phyloP scores from a whole-genome alignment of 2,113 vertebrate species.

The Leptocoma aspasia region DNA sequence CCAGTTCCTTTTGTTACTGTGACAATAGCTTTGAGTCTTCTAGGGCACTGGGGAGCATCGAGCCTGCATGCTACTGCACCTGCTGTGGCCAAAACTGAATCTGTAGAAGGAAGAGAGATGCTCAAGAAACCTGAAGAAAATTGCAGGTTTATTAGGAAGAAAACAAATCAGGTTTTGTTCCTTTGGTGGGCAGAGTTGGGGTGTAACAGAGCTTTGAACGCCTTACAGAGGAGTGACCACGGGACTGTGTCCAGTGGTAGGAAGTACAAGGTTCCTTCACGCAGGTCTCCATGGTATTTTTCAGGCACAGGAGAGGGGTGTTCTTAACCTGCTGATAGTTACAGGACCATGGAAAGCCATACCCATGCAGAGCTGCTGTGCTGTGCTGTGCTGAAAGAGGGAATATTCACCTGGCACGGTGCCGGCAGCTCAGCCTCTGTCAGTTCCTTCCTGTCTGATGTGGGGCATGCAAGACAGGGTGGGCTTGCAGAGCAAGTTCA shows the following conservation, averaged over 20 bases:
- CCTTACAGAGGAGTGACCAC: neutral
- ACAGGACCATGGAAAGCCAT: neutral
- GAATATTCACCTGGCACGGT: neutral
- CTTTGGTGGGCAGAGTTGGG: neutral
- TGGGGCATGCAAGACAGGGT: neutral
- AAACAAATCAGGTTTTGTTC: neutral
- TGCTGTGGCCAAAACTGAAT: neutral
- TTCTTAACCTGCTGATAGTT: neutral
- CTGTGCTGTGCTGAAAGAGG: neutral
- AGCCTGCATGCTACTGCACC: neutral
- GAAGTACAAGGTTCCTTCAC: neutral
- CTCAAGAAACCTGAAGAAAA: neutral
- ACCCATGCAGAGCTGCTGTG: rapidly evolving
- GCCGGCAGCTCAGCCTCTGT: neutral
- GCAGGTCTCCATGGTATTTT: neutral
- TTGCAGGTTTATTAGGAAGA: neutral
- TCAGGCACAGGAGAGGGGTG: neutral
- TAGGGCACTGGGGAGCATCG: neutral
- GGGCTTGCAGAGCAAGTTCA: neutral
- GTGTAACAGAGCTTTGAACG: neutral
- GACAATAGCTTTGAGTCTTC: neutral
- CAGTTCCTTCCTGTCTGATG: neutral
- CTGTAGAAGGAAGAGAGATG: neutral
- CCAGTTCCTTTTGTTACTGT: neutral
- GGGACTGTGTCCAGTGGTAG: neutral